Percentiles rank a stretch among this genome's conserved stretches.
Conservation (phyloP, 2,113 vertebrate species). For the Opisthocomus hoazin region DNA sequence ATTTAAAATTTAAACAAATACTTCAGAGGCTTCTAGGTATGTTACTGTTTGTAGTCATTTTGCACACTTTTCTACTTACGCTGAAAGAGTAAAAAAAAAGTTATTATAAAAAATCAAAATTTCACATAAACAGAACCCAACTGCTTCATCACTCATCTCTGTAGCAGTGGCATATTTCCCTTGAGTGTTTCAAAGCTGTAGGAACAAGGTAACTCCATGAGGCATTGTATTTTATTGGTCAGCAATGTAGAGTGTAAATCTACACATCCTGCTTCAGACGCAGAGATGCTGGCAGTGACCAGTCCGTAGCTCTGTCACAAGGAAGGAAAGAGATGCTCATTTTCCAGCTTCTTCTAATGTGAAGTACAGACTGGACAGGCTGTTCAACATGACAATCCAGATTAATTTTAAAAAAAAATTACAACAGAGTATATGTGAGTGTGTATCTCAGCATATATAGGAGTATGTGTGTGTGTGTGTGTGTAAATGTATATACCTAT, state of each 20-base stretch:
- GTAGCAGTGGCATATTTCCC: neutral
- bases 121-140: neutral
- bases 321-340: neutral
- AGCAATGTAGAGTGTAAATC: neutral
- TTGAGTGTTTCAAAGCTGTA: neutral
- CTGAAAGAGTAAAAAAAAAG: neutral
- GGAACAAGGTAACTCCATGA: neutral
- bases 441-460: no score
- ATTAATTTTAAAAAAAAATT: neutral
- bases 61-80: neutral
- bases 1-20: constrained; percentile 12
- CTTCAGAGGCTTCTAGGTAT: neutral
- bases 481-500: neutral
- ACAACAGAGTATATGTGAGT: rapidly evolving
- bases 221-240: constrained; percentile 10
- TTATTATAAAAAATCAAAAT: neutral
- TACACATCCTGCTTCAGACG: neutral
- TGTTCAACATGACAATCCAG: rapidly evolving
- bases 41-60: neutral
- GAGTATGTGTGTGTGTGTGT: neutral
- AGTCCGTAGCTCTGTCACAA: neutral
- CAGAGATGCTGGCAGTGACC: neutral
- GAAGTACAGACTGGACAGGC: neutral
- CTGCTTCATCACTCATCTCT: neutral
- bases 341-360: neutral